Percentiles rank a stretch among this genome's conserved stretches.
Conservation (phyloP, 2,888 invertebrate species). For the Tupiocoris notatus region DNA sequence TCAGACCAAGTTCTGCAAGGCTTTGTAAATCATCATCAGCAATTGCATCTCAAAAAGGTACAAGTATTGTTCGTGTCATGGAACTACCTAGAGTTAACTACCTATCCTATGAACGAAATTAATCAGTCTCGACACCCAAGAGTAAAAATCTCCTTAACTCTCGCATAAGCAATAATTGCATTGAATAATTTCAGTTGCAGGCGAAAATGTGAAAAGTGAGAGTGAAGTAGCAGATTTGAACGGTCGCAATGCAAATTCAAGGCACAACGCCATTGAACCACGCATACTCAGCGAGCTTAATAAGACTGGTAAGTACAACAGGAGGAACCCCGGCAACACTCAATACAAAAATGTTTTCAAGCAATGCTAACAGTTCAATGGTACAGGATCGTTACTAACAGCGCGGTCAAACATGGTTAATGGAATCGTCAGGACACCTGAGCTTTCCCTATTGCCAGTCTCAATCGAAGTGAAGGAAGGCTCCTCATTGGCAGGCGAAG, state of each 20-base stretch:
- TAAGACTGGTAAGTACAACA: neutral
- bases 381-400: neutral
- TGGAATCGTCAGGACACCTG: neutral
- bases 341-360: neutral
- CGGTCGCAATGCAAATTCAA: neutral
- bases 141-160: too few species aligned
- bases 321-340: too few species aligned
- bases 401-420: neutral
- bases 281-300: neutral
- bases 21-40: too few species aligned
- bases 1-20: too few species aligned
- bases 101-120: too few species aligned
- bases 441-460: constrained; percentile 37
- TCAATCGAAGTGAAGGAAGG: constrained; percentile 52
- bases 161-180: too few species aligned
- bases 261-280: constrained; percentile 9
- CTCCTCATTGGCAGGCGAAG: constrained; percentile 51
- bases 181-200: neutral
- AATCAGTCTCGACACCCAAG: too few species aligned
- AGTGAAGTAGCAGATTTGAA: constrained; percentile 18
- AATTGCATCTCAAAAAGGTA: too few species aligned
- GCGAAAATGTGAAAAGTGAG: neutral
- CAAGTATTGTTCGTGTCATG: too few species aligned
- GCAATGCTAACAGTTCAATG: too few species aligned
- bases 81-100: too few species aligned